Evolutionary conservation across 2,888 invertebrate species (phyloP).

Genomic region (Zeuzera pyrina): DNA sequence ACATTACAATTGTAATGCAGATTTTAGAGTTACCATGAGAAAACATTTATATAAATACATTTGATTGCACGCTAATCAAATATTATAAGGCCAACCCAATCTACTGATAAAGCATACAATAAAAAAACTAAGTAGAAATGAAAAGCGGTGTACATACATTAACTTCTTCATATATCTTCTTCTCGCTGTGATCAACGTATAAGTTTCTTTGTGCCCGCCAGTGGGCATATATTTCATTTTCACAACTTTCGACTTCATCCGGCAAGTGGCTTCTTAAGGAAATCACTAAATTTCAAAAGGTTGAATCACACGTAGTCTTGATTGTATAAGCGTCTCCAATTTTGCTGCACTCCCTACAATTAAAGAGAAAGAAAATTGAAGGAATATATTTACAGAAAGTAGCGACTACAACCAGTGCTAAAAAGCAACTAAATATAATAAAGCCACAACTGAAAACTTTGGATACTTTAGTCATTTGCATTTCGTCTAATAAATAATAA

Average conservation of each 20-base stretch:
- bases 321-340: constrained; percentile 8
- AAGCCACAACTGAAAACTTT: neutral
- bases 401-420: constrained; percentile 14
- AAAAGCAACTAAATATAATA: constrained; percentile 14
- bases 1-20: too few relatives aligned
- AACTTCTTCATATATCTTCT: constrained; percentile 78
- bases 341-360: constrained; percentile 24
- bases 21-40: too few relatives aligned
- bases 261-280: constrained; percentile 24
- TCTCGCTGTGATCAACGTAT: constrained; percentile 74
- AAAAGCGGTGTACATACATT: constrained; percentile 66
- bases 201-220: constrained; percentile 73
- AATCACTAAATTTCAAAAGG: constrained; percentile 1
- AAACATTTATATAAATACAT: too few relatives aligned
- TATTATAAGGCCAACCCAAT: too few relatives aligned
- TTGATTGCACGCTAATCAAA: too few relatives aligned
- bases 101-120: constrained; percentile 13
- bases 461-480: too few relatives aligned
- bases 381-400: constrained; percentile 45
- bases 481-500: too few relatives aligned
- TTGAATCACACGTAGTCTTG: neutral
- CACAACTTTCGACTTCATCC: constrained; percentile 67
- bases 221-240: constrained; percentile 77
- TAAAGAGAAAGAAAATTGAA: constrained; percentile 57
- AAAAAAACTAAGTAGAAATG: constrained; percentile 8